Evolutionary conservation across 2,888 invertebrate species (phyloP), one percentile per base, ranked within the genome.

Genomic region (Ashinkailepas kermadecensis): DNA sequence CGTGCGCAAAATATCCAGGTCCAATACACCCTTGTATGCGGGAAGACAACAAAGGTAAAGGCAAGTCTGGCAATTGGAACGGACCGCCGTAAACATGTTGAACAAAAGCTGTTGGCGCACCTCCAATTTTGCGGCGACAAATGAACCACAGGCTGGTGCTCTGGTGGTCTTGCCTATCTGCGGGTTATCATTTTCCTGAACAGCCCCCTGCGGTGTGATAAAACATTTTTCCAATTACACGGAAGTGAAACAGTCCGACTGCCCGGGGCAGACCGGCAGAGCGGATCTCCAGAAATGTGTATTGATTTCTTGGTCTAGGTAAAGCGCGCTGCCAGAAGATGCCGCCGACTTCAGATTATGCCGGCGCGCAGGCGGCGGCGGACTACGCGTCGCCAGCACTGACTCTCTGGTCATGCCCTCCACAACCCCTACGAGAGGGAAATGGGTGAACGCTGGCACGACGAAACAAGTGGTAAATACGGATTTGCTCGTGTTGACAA

Each of bases 151-250:
- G 2, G 67, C 25, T 18, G 67, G 67, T 67, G 67, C 25, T 67
- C 67, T 13, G 25, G 25, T 13, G 25, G 39, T 9, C 10, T 23
- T 54, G 74, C 74, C 74, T 39, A 18, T 54, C 54, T 2, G 54
- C 54, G 18, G 12, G 54, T 25, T 74, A 74, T 74, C 74, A 74
- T 74, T 74, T 74, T 74, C 74, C 15, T 13, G 39, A 54, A 74
- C 54, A 7, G 74, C 54, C 39, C 74, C 74, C 74, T 11, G 54
- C 18, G 74, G 74, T 18, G 74, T 21, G 54, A 74, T 74, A 74
- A 74, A 74, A 74, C 74, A 74, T 74, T 74, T 74, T 74, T 74
- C 74, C 74, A 74, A 74, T 74, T 74, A 74, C 74, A 39, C 18
- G 21, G 74, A 74, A 21, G 54, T 54, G 74, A 39, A 25, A 54